A percentile compares a stretch with the other conserved stretches of the same genome.
Conservation (phyloP, 2,113 vertebrate species). For the Steatornis caripensis region DNA sequence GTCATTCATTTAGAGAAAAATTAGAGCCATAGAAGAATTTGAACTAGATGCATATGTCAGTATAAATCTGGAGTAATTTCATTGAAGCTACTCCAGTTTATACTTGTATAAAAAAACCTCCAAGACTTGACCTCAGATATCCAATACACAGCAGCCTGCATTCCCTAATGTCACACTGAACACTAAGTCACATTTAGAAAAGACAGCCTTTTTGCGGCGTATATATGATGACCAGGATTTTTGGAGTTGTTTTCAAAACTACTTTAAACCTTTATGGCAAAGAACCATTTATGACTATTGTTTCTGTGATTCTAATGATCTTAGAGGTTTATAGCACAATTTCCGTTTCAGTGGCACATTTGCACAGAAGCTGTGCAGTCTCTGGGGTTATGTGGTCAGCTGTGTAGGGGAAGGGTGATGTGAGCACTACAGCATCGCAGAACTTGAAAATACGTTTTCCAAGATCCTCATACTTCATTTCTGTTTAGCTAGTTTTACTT, state of each 20-base stretch:
- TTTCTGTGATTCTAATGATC: background rate
- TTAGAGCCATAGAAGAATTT: conserved; percentile 14
- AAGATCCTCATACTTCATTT: background rate
- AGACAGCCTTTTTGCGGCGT: background rate
- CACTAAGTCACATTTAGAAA: background rate
- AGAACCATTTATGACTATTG: background rate
- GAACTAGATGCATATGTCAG: background rate
- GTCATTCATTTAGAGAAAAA: conserved; percentile 56
- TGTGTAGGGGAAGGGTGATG: background rate
- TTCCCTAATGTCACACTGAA: background rate
- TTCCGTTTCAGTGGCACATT: background rate
- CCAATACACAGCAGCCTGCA: background rate
- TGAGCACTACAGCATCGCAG: background rate
- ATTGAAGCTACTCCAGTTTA: conserved; percentile 22
- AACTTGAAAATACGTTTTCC: background rate
- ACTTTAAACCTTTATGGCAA: background rate
- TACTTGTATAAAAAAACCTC: background rate
- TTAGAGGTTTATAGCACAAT: background rate
- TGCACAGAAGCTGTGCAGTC: background rate
- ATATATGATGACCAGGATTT: background rate
- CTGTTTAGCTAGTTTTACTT: background rate
- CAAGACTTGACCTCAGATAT: background rate
- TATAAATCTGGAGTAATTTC: conserved; percentile 18
- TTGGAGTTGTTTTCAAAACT: background rate
- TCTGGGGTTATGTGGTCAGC: background rate